These are phyloP conservation scores for Sphaerophoria rueppellii DNA, from an alignment of 2,888 invertebrate species.

Conservation along the genomic window DNA sequence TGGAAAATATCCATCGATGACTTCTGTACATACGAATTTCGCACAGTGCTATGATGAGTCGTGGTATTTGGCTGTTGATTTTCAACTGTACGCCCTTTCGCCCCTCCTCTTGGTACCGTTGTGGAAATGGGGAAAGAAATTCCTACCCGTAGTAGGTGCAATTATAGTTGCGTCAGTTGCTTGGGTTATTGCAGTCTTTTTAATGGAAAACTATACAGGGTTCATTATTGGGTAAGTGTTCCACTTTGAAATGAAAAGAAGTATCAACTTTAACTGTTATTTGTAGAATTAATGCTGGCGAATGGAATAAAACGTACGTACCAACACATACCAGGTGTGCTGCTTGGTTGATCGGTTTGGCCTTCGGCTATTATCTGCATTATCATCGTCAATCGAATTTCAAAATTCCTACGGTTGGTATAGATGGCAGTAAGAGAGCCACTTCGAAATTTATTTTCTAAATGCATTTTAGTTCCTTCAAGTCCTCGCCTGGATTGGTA, in stretches of 20 bases:
- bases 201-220: neutral
- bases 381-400: constrained; percentile 1
- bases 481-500: constrained; percentile 44
- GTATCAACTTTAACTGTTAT: neutral
- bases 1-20: too few species aligned
- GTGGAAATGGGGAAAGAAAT: constrained; percentile 38
- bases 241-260: neutral
- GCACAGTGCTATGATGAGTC: constrained; percentile 2
- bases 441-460: too few species aligned
- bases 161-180: neutral
- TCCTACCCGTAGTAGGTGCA: neutral
- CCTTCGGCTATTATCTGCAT: constrained; percentile 10
- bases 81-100: constrained; percentile 11
- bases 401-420: neutral
- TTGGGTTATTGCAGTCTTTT: neutral
- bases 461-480: neutral
- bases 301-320: constrained; percentile 1
- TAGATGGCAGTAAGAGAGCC: neutral
- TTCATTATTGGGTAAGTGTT: neutral
- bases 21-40: neutral
- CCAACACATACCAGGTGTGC: constrained; percentile 13
- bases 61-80: constrained; percentile 35
- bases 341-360: constrained; percentile 11
- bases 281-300: neutral
- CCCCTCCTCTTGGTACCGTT: constrained; percentile 11